Conservation (phyloP, 2,797 vertebrate species). For the Lemur catta region DNA sequence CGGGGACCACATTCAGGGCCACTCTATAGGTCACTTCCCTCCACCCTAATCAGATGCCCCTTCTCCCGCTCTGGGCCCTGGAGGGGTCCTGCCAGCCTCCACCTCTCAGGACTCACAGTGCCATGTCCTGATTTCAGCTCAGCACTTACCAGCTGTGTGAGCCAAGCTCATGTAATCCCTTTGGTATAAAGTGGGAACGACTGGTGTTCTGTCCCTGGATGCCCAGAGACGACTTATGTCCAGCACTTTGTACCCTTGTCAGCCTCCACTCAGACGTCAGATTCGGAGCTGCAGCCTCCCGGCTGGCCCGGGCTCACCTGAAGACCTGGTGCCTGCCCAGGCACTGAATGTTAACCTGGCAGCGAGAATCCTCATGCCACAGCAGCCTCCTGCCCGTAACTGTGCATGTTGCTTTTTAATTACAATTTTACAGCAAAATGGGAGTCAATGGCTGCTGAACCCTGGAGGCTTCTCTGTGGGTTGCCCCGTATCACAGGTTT, state of each 20-base stretch:
- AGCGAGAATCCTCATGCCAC: fast-evolving
- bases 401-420: conserved; percentile 47
- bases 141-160: neutral
- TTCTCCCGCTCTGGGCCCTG: neutral
- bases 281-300: neutral
- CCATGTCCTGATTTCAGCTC: neutral
- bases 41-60: neutral
- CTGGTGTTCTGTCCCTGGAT: neutral
- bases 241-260: neutral
- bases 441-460: neutral
- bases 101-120: fast-evolving
- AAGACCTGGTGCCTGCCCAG: neutral
- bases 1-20: neutral
- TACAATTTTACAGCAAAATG: conserved; percentile 36
- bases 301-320: neutral
- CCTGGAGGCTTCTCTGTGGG: conserved; percentile 11
- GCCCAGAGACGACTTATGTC: fast-evolving
- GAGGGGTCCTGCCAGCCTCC: neutral
- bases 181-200: neutral
- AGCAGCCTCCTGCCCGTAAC: neutral
- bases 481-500: neutral
- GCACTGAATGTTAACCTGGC: neutral
- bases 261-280: neutral
- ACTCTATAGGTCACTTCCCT: neutral
- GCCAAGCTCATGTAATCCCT: neutral